Percentiles rank a stretch among this genome's conserved stretches.
Conservation (phyloP, 2,113 vertebrate genomes). For the Menura novaehollandiae region DNA sequence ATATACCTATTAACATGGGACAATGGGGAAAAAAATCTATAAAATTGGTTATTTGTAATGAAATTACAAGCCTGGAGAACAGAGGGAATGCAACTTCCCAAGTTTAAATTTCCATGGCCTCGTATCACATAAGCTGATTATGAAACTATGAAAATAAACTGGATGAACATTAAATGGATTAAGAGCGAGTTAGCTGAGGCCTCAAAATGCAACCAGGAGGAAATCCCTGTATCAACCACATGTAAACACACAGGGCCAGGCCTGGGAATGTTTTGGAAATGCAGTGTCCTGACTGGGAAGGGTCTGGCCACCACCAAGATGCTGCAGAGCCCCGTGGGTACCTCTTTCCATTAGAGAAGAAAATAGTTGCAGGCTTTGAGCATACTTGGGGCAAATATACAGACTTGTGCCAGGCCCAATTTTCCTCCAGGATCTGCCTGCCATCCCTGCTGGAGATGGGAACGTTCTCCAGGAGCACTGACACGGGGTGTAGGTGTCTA, state of each 20-base stretch:
- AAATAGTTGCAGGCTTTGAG: not conserved
- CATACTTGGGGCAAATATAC: rapidly evolving
- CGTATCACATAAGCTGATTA: not conserved
- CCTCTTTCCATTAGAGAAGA: not conserved
- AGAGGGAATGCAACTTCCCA: not conserved
- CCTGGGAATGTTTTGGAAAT: not conserved
- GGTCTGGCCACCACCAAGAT: not conserved
- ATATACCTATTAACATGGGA: not conserved
- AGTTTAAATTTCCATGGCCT: not conserved
- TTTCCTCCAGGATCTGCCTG: not conserved
- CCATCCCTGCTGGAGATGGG: not conserved
- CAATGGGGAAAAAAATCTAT: not conserved
- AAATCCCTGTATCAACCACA: not conserved
- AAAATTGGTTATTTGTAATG: not conserved
- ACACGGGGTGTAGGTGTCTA: rapidly evolving
- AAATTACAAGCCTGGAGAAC: not conserved
- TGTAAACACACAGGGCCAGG: not conserved
- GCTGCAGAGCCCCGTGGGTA: not conserved
- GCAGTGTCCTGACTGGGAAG: not conserved
- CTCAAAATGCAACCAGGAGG: not conserved
- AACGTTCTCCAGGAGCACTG: no score
- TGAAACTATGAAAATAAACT: not conserved
- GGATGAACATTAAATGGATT: not conserved
- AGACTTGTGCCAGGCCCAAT: not conserved
- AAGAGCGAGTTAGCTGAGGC: not conserved